Evolutionary conservation across 2,797 vertebrate genomes (phyloP).

Genomic region (Galaxias olidus): DNA sequence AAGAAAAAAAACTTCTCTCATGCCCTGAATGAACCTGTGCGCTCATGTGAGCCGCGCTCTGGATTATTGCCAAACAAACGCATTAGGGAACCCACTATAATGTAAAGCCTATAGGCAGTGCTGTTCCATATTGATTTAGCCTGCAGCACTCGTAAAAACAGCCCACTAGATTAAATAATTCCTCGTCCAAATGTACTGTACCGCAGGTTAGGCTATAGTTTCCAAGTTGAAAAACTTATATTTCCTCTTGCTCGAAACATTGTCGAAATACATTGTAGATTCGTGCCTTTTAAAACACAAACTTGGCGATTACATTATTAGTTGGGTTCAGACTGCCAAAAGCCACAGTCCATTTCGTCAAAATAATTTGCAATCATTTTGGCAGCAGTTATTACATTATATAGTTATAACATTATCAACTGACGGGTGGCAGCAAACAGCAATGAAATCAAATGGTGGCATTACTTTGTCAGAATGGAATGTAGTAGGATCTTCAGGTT

Average conservation of each 20-base stretch:
- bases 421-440: slow-evolving; percentile 7
- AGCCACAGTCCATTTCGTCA: background rate
- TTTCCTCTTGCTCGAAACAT: too few relatives aligned
- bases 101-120: slow-evolving; percentile 34
- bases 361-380: slow-evolving; percentile 1
- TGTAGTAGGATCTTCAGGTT: too few relatives aligned
- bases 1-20: slow-evolving; percentile 44
- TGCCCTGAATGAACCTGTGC: slow-evolving; percentile 26
- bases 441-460: too few relatives aligned
- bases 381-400: background rate
- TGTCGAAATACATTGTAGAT: too few relatives aligned
- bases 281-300: too few relatives aligned
- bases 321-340: too few relatives aligned
- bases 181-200: background rate
- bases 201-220: too few relatives aligned
- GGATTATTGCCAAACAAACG: slow-evolving; percentile 56
- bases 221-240: too few relatives aligned
- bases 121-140: slow-evolving; percentile 57
- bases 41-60: slow-evolving; percentile 46
- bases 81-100: slow-evolving; percentile 58
- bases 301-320: too few relatives aligned
- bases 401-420: background rate
- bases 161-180: slow-evolving; percentile 19
- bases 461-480: too few relatives aligned
- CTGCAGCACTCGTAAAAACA: slow-evolving; percentile 30